phyloP scores from a whole-genome alignment of 2,888 invertebrate species.

The Cenopis cana region DNA sequence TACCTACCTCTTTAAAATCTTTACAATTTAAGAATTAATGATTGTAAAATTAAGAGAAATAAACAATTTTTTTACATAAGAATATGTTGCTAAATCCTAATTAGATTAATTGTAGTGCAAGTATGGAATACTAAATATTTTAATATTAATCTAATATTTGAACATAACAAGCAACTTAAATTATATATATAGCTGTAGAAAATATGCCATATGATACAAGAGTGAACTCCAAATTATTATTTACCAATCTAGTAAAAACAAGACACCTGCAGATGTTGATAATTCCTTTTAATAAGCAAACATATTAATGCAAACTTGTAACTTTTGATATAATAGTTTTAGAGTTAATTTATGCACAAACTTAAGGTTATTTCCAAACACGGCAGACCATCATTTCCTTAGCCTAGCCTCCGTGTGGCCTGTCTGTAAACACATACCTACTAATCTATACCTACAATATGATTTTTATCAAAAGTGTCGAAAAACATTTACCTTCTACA shows the following conservation, averaged over 20 bases:
- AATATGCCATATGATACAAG: not conserved
- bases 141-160: not conserved
- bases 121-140: not conserved
- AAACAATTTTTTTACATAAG: too few relatives aligned
- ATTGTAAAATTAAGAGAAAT: too few relatives aligned
- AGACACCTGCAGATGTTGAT: not conserved
- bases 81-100: too few relatives aligned
- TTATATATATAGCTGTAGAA: not conserved
- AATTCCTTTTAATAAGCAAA: not conserved
- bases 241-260: constrained; percentile 5
- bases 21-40: too few relatives aligned
- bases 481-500: constrained; percentile 68
- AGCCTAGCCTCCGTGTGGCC: constrained; percentile 17
- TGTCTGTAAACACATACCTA: constrained; percentile 37
- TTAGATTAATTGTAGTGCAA: too few relatives aligned
- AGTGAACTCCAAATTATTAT: not conserved
- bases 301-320: too few relatives aligned
- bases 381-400: constrained; percentile 20
- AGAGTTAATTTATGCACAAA: constrained; percentile 23
- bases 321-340: not conserved
- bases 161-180: not conserved
- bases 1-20: too few relatives aligned
- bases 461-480: constrained; percentile 19
- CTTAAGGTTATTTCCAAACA: constrained; percentile 29
- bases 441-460: constrained; percentile 22